Percentiles rank a stretch among this genome's conserved stretches.
phyloP scores from a whole-genome alignment of 2,888 invertebrate genomes.

The Apodemia mormo region DNA sequence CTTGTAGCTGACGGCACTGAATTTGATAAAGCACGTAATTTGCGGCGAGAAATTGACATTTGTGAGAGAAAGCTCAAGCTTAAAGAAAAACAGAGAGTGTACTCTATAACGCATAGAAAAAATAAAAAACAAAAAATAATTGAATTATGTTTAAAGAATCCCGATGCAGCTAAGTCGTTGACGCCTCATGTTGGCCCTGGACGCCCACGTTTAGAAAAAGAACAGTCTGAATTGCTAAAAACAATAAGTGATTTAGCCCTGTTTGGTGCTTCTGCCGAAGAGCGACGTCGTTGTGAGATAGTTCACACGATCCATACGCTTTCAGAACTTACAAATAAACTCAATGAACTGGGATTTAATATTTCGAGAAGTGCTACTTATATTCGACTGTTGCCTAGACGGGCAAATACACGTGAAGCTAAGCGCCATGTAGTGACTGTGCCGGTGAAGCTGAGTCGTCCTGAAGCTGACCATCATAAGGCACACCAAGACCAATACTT shows the following conservation, averaged over 20 bases:
- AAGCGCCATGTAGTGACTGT: constrained; percentile 37
- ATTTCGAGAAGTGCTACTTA: constrained; percentile 27
- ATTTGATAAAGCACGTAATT: too few relatives aligned
- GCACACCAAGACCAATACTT: constrained; percentile 25
- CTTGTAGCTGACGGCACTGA: too few relatives aligned
- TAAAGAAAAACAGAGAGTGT: too few relatives aligned
- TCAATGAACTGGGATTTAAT: constrained; percentile 31
- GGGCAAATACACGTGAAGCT: constrained; percentile 22
- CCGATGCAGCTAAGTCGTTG: constrained; percentile 23
- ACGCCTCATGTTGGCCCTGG: constrained; percentile 30
- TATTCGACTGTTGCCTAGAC: constrained; percentile 32
- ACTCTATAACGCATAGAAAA: too few relatives aligned
- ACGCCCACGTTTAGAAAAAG: constrained; percentile 34
- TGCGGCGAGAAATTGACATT: too few relatives aligned
- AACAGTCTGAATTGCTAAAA: constrained; percentile 34
- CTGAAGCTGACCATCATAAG: constrained; percentile 36
- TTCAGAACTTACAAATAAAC: constrained; percentile 28
- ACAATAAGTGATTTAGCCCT: constrained; percentile 34
- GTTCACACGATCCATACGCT: constrained; percentile 25
- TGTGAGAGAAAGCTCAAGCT: too few relatives aligned
- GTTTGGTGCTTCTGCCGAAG: constrained; percentile 27
- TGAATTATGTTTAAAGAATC: constrained; percentile 25
- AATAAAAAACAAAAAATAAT: constrained; percentile 24
- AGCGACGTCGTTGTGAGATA: constrained; percentile 20
- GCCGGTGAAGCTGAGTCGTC: constrained; percentile 35